These are phyloP conservation scores for Macrotus californicus DNA, from an alignment of 2,113 vertebrate genomes.

Conservation along the genomic window DNA sequence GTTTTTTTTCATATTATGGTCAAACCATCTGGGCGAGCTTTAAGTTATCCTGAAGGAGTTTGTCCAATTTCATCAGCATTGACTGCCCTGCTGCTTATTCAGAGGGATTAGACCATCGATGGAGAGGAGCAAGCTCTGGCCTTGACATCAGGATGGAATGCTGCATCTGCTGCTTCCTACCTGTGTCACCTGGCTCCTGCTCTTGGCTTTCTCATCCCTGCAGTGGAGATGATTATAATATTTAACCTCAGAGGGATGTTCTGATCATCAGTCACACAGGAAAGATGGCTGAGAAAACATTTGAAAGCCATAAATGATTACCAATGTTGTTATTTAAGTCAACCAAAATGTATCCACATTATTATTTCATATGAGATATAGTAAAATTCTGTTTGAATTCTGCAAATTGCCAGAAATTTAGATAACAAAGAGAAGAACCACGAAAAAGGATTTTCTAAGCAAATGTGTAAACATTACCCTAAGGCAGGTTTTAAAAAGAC, in stretches of 20 bases:
- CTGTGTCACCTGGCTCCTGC: constrained; percentile 36
- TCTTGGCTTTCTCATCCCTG: constrained; percentile 5
- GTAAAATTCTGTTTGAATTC: constrained; percentile 1
- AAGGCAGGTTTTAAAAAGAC: neutral
- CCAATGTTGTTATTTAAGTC: neutral
- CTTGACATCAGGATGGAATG: neutral
- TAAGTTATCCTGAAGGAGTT: constrained; percentile 13
- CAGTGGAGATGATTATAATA: constrained; percentile 30
- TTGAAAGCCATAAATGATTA: constrained; percentile 29
- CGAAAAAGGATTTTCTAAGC: constrained; percentile 3
- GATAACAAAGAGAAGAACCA: neutral
- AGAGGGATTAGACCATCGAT: constrained; percentile 19
- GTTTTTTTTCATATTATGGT: constrained; percentile 18
- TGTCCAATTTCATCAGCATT: neutral
- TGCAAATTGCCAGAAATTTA: constrained; percentile 4
- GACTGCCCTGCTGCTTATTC: constrained; percentile 19
- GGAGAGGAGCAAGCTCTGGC: neutral
- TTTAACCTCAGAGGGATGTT: constrained; percentile 45
- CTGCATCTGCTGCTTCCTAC: neutral
- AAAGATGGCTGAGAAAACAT: neutral
- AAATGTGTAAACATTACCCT: neutral
- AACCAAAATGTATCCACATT: constrained; percentile 32
- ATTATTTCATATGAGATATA: constrained; percentile 1
- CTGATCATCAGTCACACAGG: constrained; percentile 9
- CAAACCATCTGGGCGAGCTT: neutral